Percentiles rank a stretch among this genome's conserved stretches.
Evolutionary conservation across 2,888 invertebrate genomes (phyloP).

Genomic region (Andrena bucephala): DNA sequence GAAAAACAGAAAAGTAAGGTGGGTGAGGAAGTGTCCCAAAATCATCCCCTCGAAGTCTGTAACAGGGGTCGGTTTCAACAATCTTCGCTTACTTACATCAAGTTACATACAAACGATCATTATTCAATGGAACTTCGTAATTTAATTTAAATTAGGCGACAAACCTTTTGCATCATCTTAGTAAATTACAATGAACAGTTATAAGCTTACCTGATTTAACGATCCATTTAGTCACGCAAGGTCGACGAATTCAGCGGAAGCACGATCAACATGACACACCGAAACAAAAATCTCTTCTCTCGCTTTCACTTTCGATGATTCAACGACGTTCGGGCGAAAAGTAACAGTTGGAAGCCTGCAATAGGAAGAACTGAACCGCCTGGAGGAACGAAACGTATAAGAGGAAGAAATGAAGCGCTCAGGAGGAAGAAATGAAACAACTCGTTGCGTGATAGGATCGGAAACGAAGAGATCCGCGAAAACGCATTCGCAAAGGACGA

Average conservation of each 20-base stretch:
- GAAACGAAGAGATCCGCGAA: not conserved
- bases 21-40: too few species aligned
- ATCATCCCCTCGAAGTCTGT: too few species aligned
- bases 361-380: not conserved
- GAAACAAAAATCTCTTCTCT: conserved; percentile 46
- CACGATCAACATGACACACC: conserved; percentile 24
- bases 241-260: conserved; percentile 17
- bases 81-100: too few species aligned
- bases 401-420: too few species aligned
- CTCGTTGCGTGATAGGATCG: not conserved
- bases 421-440: not conserved
- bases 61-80: too few species aligned
- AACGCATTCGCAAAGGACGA: not conserved
- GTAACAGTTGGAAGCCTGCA: not conserved
- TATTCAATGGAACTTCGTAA: too few species aligned
- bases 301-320: conserved; percentile 56
- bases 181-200: not conserved
- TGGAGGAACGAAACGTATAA: too few species aligned
- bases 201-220: conserved; percentile 16
- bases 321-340: conserved; percentile 3
- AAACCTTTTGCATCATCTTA: not conserved
- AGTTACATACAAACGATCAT: too few species aligned
- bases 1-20: too few species aligned
- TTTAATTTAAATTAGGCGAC: too few species aligned
- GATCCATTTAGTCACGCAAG: conserved; percentile 6